Evolutionary conservation across 2,888 invertebrate genomes (phyloP).

Genomic region (Drosophila formosana): DNA sequence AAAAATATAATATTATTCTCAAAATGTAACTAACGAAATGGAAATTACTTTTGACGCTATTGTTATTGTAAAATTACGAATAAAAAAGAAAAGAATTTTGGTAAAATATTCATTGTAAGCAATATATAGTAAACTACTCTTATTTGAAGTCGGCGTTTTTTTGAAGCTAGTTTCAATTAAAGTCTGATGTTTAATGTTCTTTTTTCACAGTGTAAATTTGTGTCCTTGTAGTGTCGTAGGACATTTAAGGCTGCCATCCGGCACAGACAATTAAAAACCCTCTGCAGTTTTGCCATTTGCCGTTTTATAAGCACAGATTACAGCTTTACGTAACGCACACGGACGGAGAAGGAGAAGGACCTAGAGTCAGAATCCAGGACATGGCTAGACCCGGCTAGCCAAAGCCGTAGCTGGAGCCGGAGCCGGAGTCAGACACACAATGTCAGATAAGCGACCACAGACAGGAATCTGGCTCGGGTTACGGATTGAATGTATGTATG

Average conservation of each 20-base stretch:
- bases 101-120: too few species aligned
- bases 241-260: conserved; percentile 79
- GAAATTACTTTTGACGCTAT: too few species aligned
- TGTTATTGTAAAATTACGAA: too few species aligned
- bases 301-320: conserved; percentile 81
- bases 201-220: conserved; percentile 31
- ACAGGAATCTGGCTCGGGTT: conserved; percentile 47
- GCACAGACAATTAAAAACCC: conserved; percentile 80
- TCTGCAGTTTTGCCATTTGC: conserved; percentile 79
- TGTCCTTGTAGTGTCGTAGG: conserved; percentile 52
- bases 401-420: not conserved
- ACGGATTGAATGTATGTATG: conserved; percentile 26
- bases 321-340: conserved; percentile 78
- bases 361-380: conserved; percentile 5
- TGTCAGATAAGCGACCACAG: conserved; percentile 72
- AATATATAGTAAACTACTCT: too few species aligned
- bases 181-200: not conserved
- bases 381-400: not conserved
- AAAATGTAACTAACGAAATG: too few species aligned
- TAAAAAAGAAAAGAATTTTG: too few species aligned
- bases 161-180: too few species aligned
- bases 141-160: too few species aligned
- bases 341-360: conserved; percentile 22
- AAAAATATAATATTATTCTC: too few species aligned
- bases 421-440: conserved; percentile 44